phyloP scores from a whole-genome alignment of 2,797 vertebrate species.

The Staurois parvus region DNA sequence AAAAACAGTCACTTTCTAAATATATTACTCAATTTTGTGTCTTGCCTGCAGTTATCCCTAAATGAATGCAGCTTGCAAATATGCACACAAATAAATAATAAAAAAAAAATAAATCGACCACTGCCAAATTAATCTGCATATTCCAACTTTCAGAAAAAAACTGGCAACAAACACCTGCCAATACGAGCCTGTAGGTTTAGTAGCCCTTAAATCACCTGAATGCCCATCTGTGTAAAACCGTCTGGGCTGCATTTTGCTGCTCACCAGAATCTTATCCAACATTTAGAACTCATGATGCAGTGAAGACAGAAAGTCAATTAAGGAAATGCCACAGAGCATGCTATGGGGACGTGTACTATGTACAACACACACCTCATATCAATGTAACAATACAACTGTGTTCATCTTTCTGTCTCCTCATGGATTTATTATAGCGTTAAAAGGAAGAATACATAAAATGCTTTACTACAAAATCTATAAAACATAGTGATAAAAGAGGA shows the following conservation, averaged over 20 bases:
- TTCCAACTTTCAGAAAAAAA: neutral
- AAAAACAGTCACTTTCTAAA: too few species aligned
- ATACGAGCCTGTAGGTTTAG: neutral
- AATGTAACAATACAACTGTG: neutral
- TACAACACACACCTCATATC: neutral
- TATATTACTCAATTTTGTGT: neutral
- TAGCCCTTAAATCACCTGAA: neutral
- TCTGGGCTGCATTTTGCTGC: neutral
- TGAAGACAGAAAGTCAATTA: neutral
- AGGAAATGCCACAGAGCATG: conserved; percentile 1
- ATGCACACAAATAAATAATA: neutral
- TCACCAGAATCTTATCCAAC: neutral
- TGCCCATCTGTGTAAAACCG: neutral
- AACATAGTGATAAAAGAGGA: neutral
- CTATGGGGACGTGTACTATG: neutral
- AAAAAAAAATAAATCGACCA: neutral
- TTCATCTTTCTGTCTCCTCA: neutral
- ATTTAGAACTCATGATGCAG: neutral
- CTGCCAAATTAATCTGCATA: neutral
- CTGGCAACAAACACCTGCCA: neutral
- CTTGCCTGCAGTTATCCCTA: neutral
- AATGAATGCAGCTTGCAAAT: neutral
- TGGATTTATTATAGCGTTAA: conserved; percentile 9
- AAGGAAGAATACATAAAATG: neutral
- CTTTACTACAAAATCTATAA: conserved; percentile 37